These are phyloP conservation scores for Takifugu ocellatus DNA, from an alignment of 2,797 vertebrate species.

Conservation along the genomic window DNA sequence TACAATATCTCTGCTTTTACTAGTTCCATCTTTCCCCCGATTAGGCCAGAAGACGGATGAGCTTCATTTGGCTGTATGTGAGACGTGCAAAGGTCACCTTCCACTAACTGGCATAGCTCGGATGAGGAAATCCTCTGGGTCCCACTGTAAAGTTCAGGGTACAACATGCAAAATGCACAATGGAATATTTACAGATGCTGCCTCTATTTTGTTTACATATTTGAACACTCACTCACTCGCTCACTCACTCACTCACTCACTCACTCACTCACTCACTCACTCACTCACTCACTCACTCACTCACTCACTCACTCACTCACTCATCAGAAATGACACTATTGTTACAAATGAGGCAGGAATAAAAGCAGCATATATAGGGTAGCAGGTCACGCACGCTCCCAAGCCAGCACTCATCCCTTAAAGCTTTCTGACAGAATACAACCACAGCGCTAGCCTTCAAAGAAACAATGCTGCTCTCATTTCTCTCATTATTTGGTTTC, in stretches of 20 bases:
- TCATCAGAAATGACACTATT: slow-evolving; percentile 20
- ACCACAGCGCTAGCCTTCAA: slow-evolving; percentile 39
- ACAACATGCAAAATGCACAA: too few species aligned
- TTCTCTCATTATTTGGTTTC: slow-evolving; percentile 18
- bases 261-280: slow-evolving; percentile 15
- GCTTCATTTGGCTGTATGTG: too few species aligned
- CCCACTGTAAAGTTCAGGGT: too few species aligned
- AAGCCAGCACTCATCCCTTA: slow-evolving; percentile 15
- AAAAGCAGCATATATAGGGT: slow-evolving; percentile 53
- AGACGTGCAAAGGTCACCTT: too few species aligned
- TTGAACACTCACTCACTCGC: neutral
- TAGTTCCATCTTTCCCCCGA: too few species aligned
- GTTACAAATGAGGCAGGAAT: slow-evolving; percentile 10
- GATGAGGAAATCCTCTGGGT: too few species aligned
- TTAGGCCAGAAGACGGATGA: too few species aligned
- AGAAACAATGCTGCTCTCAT: slow-evolving; percentile 30
- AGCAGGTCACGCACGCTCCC: slow-evolving; percentile 57
- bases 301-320: slow-evolving; percentile 7
- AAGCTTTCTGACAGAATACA: slow-evolving; percentile 40
- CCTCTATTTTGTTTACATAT: too few species aligned
- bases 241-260: slow-evolving; percentile 6
- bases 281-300: slow-evolving; percentile 13
- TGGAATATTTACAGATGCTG: too few species aligned
- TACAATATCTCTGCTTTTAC: neutral
- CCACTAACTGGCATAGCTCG: too few species aligned